phyloP scores from a whole-genome alignment of 2,797 vertebrate species.

The Poecilia picta region DNA sequence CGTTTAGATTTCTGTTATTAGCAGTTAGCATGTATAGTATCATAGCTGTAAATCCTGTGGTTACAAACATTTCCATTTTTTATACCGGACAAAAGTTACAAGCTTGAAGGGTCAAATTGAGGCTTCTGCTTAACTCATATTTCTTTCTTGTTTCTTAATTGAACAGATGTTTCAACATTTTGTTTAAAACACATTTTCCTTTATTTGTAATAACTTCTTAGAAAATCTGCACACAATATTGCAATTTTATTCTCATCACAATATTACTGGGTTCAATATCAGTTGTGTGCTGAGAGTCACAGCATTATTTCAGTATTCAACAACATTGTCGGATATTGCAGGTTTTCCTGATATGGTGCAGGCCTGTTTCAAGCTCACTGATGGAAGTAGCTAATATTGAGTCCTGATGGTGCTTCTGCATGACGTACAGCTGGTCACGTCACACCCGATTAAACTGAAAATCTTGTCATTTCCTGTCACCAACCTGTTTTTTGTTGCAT shows the following conservation, averaged over 20 bases:
- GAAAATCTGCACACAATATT: neutral
- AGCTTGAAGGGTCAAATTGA: neutral
- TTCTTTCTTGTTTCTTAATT: neutral
- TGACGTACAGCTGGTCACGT: neutral
- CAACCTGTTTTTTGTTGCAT: neutral
- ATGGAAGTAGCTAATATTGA: neutral
- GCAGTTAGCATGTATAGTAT: neutral
- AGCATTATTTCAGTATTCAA: neutral
- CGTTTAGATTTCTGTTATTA: neutral
- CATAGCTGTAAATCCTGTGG: neutral
- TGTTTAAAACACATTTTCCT: neutral
- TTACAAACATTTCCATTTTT: neutral
- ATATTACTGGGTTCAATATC: neutral
- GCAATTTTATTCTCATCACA: neutral
- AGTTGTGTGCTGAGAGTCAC: neutral
- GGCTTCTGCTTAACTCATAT: neutral
- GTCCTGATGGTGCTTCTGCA: neutral
- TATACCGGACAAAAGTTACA: neutral
- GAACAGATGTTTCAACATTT: neutral
- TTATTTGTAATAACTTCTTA: neutral
- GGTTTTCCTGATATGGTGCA: neutral
- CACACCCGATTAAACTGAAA: neutral
- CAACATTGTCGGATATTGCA: neutral
- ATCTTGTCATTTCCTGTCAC: neutral
- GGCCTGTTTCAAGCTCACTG: neutral